Evolutionary conservation across 2,113 vertebrate genomes (phyloP).

Genomic region (Murina feae): DNA sequence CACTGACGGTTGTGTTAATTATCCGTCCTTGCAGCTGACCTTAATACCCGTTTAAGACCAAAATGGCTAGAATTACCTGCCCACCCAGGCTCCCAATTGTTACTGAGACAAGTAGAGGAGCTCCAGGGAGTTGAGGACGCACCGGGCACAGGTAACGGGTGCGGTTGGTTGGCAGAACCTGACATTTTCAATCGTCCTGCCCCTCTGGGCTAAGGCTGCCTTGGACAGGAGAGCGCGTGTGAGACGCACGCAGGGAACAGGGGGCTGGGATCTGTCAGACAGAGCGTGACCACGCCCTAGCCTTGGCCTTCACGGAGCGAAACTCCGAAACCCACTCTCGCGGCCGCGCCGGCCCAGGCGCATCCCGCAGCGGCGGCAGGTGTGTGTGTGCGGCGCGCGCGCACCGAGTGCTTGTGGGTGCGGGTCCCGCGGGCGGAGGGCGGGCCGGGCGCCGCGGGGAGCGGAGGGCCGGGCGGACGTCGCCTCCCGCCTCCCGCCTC

Average conservation of each 20-base stretch:
- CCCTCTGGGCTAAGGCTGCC: not conserved
- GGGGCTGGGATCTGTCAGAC: not conserved
- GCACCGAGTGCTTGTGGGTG: not conserved
- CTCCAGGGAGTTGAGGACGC: not conserved
- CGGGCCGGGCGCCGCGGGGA: not conserved
- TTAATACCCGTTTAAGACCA: not conserved
- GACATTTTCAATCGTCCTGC: not conserved
- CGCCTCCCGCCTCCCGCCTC: not conserved
- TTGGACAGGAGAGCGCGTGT: not conserved
- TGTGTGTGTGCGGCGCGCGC: conserved; percentile 20
- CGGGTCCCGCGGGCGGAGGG: not conserved
- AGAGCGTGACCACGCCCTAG: not conserved
- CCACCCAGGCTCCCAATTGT: not conserved
- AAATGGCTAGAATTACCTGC: conserved; percentile 3
- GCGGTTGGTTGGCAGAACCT: not conserved
- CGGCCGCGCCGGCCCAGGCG: rapidly evolving
- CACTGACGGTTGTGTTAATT: not conserved
- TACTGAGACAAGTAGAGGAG: not conserved
- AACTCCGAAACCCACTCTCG: rapidly evolving
- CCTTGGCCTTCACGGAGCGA: not conserved
- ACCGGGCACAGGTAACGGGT: conserved; percentile 24
- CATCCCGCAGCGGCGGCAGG: conserved; percentile 30
- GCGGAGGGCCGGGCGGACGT: not conserved
- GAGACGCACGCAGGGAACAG: not conserved
- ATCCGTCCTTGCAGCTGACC: not conserved